phyloP scores from a whole-genome alignment of 2,113 vertebrate species.

The Cricetomys ansorgei region DNA sequence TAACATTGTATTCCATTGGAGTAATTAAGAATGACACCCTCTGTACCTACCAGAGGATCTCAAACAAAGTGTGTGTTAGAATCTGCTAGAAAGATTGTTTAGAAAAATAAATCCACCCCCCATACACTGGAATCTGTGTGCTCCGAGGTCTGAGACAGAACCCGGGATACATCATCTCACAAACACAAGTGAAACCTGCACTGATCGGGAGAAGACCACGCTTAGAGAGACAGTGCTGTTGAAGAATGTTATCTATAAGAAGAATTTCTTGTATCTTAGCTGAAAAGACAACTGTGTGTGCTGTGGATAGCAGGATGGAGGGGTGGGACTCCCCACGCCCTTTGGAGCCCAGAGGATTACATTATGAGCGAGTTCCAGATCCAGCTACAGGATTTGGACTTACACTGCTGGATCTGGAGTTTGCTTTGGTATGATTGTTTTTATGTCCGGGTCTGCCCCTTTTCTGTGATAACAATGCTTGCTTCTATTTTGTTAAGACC shows the following conservation, averaged over 20 bases:
- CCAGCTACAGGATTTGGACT: background rate
- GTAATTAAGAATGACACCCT: background rate
- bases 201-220: background rate
- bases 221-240: background rate
- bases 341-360: no score
- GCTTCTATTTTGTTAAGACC: background rate
- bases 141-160: background rate
- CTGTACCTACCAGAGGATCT: background rate
- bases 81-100: background rate
- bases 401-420: background rate
- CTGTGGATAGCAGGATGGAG: background rate
- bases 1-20: background rate
- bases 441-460: background rate
- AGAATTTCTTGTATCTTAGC: background rate
- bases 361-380: background rate
- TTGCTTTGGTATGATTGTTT: background rate
- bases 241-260: background rate
- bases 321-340: background rate
- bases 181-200: no score
- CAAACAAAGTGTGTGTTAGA: background rate
- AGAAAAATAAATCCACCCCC: background rate
- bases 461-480: background rate
- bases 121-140: background rate
- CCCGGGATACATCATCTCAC: background rate
- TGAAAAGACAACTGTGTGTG: background rate